Conservation (phyloP, 35 echinoderm and acorn worm species). For the Heliocidaris erythrogramma region DNA sequence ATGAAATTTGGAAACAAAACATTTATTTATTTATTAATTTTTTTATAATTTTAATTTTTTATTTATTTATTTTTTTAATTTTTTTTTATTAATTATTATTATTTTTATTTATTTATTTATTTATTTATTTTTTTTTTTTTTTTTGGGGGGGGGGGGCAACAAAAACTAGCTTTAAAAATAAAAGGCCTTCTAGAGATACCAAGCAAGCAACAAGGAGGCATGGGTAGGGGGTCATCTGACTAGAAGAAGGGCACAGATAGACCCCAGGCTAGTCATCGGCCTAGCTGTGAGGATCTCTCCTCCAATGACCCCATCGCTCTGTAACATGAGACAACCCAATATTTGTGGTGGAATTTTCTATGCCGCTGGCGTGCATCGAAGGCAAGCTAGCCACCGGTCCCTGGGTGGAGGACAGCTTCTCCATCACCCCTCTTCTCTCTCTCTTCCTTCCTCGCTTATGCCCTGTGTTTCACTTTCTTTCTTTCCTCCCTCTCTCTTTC, state of each 20-base stretch:
- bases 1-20: no score
- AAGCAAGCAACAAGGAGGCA: neutral
- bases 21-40: no score
- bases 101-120: no score
- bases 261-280: neutral
- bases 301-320: slow-evolving; percentile 18
- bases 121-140: no score
- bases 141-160: no score
- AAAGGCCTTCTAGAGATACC: neutral
- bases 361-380: slow-evolving; percentile 35
- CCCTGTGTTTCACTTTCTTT: neutral
- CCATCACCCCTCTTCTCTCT: neutral
- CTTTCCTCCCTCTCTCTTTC: neutral
- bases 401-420: neutral
- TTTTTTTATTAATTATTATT: no score
- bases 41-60: no score
- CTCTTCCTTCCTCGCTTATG: neutral
- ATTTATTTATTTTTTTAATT: no score
- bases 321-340: slow-evolving; percentile 29
- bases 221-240: neutral
- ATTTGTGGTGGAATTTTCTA: slow-evolving; percentile 42
- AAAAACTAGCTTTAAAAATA: neutral
- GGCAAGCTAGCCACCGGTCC: slow-evolving; percentile 16
- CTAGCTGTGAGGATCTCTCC: neutral
- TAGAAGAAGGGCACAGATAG: neutral